Evolutionary conservation across 2,113 vertebrate species (phyloP), one percentile per base, ranked within the genome.

Genomic region (Cyanoderma ruficeps): DNA sequence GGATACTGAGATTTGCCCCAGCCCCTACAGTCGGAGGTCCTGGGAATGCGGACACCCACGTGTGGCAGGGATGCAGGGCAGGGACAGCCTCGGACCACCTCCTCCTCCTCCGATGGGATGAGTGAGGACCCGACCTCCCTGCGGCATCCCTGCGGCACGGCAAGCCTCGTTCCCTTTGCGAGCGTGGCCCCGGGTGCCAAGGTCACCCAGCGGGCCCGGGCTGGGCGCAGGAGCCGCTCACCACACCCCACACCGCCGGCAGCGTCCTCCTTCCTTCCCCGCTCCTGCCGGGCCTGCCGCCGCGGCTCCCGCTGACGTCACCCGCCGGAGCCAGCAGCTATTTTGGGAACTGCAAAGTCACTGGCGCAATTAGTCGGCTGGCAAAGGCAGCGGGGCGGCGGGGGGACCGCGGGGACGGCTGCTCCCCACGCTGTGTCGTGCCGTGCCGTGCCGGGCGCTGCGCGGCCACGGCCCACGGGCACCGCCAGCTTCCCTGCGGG

Each of bases 281-380:
- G 23, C 89, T 55, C 3, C 88, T 42, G 33, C 78, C 46, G 19
- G 85, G 78, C 42, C 87, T 14, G 70, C 64, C 17, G 44, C 88
- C 88, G 37, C 60, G 46, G 85, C 93, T 88, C 89, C 63, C 23
- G 10, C 53, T 91, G 91, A 89, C 93, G 88, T 93, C 91, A 93
- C 47, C 84, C 30, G 69, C 39, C 42, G 83, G 90, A 90, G 93
- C 91, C 83, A 20, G 91, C 6, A 56, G 95, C 94, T 97, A 97
- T 97, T 97, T 95, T 83, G 86, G 95, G 96, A 96, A 83, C 86
- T 90, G 94, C 94, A 90, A 81, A 94, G 95, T 97, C 96, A 97
- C 91, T 83, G 91, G 87, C 67, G 76, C 93, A 96, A 93, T 96
- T 89, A 96, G 68, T 16, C 68, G 67, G 23, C 80, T 84, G 95